Base-by-base conservation (phyloP, 2,113 vertebrate genomes). In the Chunga burmeisteri region DNA sequence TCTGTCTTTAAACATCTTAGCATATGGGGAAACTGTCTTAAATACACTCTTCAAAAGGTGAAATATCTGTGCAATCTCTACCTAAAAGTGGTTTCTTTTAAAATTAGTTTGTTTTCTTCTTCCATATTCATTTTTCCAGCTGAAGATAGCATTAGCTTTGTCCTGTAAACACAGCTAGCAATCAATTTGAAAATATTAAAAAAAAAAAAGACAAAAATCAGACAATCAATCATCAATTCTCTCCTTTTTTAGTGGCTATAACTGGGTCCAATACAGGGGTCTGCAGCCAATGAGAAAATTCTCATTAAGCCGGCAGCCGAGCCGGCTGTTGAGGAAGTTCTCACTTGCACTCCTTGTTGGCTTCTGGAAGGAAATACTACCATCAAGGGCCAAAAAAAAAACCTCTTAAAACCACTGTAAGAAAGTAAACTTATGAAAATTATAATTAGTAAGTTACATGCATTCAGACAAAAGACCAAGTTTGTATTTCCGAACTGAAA, bases 381-480 rank as follows among this genome's bases (percentile, higher is more conserved):
- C n/a, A 79, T 27, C 77, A 85, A 89, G 18, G 18, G 61, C 81
- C 73, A 91, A 94, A 65, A 89, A 89, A 93, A 91, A 93, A 91
- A 23, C 72, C 79, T 77, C 46, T n/a, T 73, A 71, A 86, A 88
- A 68, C 13, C 68, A 68, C 3, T 20, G 11, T n/a, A 86, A 81
- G 86, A 59, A 95, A 95, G 68, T 44, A 86, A 95, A 84, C 7
- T 12, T 36, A 67, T 34, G 71, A 58, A 74, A 95, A 91, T 19
- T 34, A 17, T 34, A 50, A 81, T 71, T 89, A 42, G 67, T 47
- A 63, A 88, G 55, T 47, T 46, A 85, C 23, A 55, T 20, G 44
- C 36, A 52, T 25, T n/a, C 23, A 65, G 18, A 20, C 44, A 47
- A 75, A 87, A 75, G 58, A 84, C 63, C 1, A 6, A 90, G 18